Percentiles rank a stretch among this genome's conserved stretches.
Evolutionary conservation across 2,888 invertebrate genomes (phyloP).

Genomic region (Sesamia inferens): DNA sequence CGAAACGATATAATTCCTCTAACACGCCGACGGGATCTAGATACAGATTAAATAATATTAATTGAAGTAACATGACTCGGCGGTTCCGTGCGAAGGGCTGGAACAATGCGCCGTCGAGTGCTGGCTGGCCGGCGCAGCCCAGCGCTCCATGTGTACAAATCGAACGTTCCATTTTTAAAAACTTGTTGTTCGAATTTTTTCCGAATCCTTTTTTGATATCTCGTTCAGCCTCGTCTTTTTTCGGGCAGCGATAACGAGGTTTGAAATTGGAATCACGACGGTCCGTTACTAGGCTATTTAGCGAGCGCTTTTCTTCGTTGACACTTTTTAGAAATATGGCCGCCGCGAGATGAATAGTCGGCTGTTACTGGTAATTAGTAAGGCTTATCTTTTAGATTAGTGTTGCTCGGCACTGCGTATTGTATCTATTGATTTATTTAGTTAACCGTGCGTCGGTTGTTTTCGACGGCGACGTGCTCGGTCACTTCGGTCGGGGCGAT

Average conservation of each 20-base stretch:
- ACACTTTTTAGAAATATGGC: constrained; percentile 77
- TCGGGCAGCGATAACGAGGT: constrained; percentile 82
- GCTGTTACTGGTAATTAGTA: constrained; percentile 79
- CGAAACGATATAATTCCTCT: constrained; percentile 82
- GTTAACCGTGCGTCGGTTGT: constrained; percentile 59
- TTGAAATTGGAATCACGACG: constrained; percentile 85
- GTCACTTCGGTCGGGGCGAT: constrained; percentile 77
- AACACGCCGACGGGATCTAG: constrained; percentile 82
- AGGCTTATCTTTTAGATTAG: constrained; percentile 79
- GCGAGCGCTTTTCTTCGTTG: constrained; percentile 76
- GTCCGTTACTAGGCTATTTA: constrained; percentile 81
- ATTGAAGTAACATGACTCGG: constrained; percentile 85
- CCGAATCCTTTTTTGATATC: constrained; percentile 78
- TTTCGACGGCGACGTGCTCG: constrained; percentile 66
- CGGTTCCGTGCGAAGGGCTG: constrained; percentile 79
- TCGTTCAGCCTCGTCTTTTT: constrained; percentile 73
- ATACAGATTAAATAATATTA: constrained; percentile 87
- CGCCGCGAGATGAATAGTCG: constrained; percentile 75
- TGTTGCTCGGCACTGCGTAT: constrained; percentile 69
- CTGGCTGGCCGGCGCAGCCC: constrained; percentile 50
- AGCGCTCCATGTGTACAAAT: constrained; percentile 63
- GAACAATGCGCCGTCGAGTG: constrained; percentile 74
- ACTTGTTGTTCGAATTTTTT: constrained; percentile 73
- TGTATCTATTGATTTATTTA: constrained; percentile 67
- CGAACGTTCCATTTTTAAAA: constrained; percentile 70